Conservation (phyloP, 2,797 vertebrate species). For the Leuciscus waleckii region DNA sequence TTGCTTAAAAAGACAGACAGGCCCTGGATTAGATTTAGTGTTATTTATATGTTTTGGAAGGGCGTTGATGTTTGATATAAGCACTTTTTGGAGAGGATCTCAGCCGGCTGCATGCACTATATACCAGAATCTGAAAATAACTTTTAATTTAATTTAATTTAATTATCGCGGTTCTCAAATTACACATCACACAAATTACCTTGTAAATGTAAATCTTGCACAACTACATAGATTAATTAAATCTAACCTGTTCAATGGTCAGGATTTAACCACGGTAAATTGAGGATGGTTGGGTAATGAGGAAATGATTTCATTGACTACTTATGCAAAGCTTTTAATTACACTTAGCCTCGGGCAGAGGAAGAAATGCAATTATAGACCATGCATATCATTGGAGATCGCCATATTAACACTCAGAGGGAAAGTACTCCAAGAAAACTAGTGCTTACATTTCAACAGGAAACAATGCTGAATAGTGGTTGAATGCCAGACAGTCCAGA, state of each 20-base stretch:
- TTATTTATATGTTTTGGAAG: constrained; percentile 31
- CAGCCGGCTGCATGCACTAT: constrained; percentile 20
- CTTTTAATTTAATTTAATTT: constrained; percentile 61
- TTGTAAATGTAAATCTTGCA: constrained; percentile 71
- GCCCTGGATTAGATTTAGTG: constrained; percentile 32
- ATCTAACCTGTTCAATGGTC: constrained; percentile 76
- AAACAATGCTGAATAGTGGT: constrained; percentile 17
- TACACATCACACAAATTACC: constrained; percentile 68
- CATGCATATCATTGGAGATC: constrained; percentile 72
- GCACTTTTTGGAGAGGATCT: constrained; percentile 52
- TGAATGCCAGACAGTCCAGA: constrained; percentile 2
- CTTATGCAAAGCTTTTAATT: constrained; percentile 81
- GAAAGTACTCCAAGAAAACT: constrained; percentile 48
- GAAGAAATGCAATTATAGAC: constrained; percentile 76
- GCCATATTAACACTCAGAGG: constrained; percentile 54
- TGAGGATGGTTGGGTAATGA: constrained; percentile 74
- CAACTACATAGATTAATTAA: constrained; percentile 75
- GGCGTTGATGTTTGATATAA: constrained; percentile 43
- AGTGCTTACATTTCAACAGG: constrained; percentile 11
- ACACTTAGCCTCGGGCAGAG: constrained; percentile 78
- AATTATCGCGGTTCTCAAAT: constrained; percentile 65
- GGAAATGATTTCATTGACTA: constrained; percentile 78
- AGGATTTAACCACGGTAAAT: constrained; percentile 72
- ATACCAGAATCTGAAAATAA: constrained; percentile 36
- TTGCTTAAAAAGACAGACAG: constrained; percentile 23